A percentile compares a stretch with the other conserved stretches of the same genome.
Conservation (phyloP, 1,140 invertebrate species). For the Drosophila guanche region DNA sequence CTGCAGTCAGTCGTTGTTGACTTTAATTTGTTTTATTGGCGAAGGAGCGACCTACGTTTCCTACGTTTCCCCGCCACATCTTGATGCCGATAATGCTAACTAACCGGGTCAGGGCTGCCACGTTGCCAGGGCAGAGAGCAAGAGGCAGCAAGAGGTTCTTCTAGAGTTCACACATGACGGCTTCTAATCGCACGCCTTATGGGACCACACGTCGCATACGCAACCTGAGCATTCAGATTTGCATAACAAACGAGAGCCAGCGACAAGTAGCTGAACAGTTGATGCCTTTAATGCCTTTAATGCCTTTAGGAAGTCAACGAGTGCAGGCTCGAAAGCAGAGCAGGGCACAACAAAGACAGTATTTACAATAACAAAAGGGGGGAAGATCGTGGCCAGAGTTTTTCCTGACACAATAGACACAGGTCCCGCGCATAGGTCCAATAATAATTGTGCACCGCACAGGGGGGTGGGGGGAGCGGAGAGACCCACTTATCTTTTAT, state of each 20-base stretch:
- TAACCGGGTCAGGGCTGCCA: constrained; percentile 73
- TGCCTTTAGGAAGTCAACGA: constrained; percentile 76
- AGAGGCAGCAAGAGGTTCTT: neutral
- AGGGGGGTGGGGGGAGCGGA: neutral
- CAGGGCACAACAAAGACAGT: constrained; percentile 33
- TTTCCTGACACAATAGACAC: constrained; percentile 63
- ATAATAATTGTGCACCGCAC: constrained; percentile 63
- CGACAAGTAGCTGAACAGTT: constrained; percentile 60
- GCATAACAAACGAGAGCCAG: constrained; percentile 60
- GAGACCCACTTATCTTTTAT: constrained; percentile 73
- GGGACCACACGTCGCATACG: constrained; percentile 73
- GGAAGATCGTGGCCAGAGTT: constrained; percentile 57
- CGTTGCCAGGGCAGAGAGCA: constrained; percentile 5
- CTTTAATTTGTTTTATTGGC: constrained; percentile 81
- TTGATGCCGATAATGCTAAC: constrained; percentile 72
- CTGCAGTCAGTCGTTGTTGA: constrained; percentile 74
- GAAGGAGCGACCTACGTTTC: constrained; percentile 23
- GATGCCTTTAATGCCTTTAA: constrained; percentile 52
- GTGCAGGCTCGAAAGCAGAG: constrained; percentile 25
- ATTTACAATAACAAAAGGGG: constrained; percentile 68
- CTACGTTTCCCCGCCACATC: neutral
- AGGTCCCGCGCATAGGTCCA: constrained; percentile 52
- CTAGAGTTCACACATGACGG: constrained; percentile 48
- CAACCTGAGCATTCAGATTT: constrained; percentile 67
- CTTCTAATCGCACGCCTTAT: constrained; percentile 33